These are phyloP conservation scores for Julus scanicus DNA, from an alignment of 2,888 invertebrate species.

Conservation along the genomic window DNA sequence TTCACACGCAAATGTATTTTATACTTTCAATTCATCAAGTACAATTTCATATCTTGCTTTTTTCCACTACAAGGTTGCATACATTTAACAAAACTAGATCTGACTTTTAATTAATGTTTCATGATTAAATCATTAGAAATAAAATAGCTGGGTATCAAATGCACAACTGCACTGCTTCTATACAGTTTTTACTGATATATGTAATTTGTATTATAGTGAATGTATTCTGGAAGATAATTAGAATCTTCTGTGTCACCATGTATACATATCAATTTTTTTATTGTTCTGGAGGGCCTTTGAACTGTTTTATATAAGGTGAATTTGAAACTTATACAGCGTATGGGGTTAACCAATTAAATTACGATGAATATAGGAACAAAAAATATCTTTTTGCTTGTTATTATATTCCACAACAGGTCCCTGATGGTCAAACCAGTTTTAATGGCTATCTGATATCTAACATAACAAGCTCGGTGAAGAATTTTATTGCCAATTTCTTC, in stretches of 20 bases:
- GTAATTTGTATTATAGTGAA: neutral
- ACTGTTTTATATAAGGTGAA: neutral
- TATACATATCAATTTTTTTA: neutral
- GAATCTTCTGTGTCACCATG: neutral
- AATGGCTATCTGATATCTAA: neutral
- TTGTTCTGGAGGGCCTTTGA: neutral
- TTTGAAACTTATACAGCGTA: constrained; percentile 2
- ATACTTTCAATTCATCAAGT: no score
- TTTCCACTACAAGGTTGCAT: no score
- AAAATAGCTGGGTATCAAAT: no score
- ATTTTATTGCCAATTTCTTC: constrained; percentile 40
- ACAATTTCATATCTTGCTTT: no score
- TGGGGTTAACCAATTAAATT: neutral
- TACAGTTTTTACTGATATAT: no score
- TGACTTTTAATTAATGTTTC: no score
- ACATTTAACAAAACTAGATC: no score
- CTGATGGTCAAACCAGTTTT: constrained; percentile 43
- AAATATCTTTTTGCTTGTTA: neutral
- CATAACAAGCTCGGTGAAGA: neutral
- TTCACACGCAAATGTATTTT: no score
- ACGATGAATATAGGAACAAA: neutral
- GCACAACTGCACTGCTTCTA: no score
- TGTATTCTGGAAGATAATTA: neutral
- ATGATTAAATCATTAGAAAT: no score
- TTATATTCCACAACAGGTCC: neutral